Base-by-base conservation (phyloP, 1,140 invertebrate genomes). In the Macrotrachela quadricornifera region DNA sequence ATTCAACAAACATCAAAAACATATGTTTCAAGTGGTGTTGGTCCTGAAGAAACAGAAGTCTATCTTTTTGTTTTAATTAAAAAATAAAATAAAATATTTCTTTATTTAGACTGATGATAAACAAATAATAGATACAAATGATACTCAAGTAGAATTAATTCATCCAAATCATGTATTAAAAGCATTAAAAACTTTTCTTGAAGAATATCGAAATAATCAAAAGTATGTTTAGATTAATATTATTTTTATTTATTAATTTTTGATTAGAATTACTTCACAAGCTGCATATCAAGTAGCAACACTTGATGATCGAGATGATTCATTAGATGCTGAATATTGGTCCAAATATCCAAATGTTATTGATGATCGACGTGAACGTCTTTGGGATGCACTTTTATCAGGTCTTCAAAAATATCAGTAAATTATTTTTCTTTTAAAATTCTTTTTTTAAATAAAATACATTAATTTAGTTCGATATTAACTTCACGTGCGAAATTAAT, bases 361-460 rank as follows among this genome's bases (percentile, higher is more conserved):
- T 17, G 49, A 56, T 15, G 51, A 57, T 10, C 60, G 65, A 40
- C 64, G 63, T 41, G 64, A 69, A 51, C 56, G 61, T 41, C 41
- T 71, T 18, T 71, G 69, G 69, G 63, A 68, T 52, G 65, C 63
- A 11, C 53, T 71, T 8, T 43, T 66, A n/a, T 62, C 64, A 10
- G 61, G 60, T 8, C 53, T 70, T 8, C 63, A 69, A 47, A 68
- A 67, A 61, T 71, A 71, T 56, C 62, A 61, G 67, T 70, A 55
- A 49, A 56, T 10, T 30, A 8, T 30, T 30, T 30, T 30, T 4
- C 8, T 30, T 30, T 8, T 30, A 2, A 8, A 30, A 8, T 30
- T 4, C 21, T 30, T 4, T n/a, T 39, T 40, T 9, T 8, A 37
- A 14, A 38, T 4, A 3, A 11, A 42, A n/a, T 58, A 47, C 38